Conservation (phyloP, 2,797 vertebrate species). For the Tangara arthus region DNA sequence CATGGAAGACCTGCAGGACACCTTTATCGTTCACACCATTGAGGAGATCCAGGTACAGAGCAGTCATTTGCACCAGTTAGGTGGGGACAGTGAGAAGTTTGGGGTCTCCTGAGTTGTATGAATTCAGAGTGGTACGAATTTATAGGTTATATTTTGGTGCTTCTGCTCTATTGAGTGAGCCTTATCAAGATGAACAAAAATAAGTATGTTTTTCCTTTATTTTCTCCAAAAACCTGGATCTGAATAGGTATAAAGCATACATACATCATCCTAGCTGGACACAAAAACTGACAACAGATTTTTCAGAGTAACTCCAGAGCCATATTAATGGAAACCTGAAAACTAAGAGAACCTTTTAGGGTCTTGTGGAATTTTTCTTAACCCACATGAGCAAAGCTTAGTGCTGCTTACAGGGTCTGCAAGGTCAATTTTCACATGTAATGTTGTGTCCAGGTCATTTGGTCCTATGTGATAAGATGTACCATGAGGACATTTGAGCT, state of each 20-base stretch:
- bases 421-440: background rate
- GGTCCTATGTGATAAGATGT: background rate
- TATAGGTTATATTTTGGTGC: background rate
- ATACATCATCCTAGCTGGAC: background rate
- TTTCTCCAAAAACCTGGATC: background rate
- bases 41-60: conserved; percentile 93
- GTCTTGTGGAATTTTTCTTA: background rate
- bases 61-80: background rate
- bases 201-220: background rate
- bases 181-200: background rate
- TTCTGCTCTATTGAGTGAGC: background rate
- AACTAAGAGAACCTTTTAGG: background rate
- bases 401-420: background rate
- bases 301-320: background rate
- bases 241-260: background rate
- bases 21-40: conserved; percentile 97
- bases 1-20: conserved; percentile 98
- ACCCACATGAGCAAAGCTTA: background rate
- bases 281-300: background rate
- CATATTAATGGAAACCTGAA: background rate
- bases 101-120: background rate
- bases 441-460: background rate
- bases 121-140: background rate
- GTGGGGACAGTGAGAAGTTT: background rate
- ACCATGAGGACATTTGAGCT: background rate